These are phyloP conservation scores for Brienomyrus brachyistius DNA, from an alignment of 2,113 vertebrate genomes.

Conservation along the genomic window DNA sequence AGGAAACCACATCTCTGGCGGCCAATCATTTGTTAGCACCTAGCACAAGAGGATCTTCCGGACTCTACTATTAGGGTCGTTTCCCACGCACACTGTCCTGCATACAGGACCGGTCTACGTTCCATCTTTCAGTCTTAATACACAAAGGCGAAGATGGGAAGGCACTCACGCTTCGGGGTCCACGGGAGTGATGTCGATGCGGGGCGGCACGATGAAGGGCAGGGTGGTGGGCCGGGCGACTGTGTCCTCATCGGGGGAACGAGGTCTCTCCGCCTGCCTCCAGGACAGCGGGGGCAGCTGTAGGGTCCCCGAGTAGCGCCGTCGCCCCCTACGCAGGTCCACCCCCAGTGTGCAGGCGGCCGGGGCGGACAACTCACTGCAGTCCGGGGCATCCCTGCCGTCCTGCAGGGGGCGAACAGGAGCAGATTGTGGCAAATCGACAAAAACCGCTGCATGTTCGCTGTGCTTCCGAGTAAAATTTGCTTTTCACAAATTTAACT, in stretches of 20 bases:
- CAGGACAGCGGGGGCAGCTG: conserved; percentile 85
- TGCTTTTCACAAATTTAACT: background rate
- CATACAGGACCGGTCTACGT: background rate
- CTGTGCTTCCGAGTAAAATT: background rate
- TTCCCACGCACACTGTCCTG: background rate
- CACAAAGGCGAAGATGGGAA: background rate
- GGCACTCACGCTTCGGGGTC: conserved; percentile 78
- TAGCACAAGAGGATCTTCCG: background rate
- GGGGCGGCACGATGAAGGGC: conserved; percentile 73
- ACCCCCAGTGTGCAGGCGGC: conserved; percentile 78
- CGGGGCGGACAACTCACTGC: conserved; percentile 82
- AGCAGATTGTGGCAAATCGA: background rate
- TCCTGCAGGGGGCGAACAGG: conserved; percentile 56
- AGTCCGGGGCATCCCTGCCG: conserved; percentile 73
- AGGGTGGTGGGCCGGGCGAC: conserved; percentile 80
- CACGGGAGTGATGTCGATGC: conserved; percentile 86
- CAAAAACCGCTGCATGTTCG: background rate
- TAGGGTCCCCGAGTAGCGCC: conserved; percentile 83
- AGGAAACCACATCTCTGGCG: background rate
- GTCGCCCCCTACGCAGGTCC: conserved; percentile 79
- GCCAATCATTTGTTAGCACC: background rate
- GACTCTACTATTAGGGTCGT: background rate
- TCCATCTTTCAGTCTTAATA: background rate
- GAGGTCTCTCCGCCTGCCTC: conserved; percentile 75
- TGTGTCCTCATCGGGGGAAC: conserved; percentile 74